Conservation (phyloP, 1,140 invertebrate genomes). For the Aphelenchoides fujianensis region DNA sequence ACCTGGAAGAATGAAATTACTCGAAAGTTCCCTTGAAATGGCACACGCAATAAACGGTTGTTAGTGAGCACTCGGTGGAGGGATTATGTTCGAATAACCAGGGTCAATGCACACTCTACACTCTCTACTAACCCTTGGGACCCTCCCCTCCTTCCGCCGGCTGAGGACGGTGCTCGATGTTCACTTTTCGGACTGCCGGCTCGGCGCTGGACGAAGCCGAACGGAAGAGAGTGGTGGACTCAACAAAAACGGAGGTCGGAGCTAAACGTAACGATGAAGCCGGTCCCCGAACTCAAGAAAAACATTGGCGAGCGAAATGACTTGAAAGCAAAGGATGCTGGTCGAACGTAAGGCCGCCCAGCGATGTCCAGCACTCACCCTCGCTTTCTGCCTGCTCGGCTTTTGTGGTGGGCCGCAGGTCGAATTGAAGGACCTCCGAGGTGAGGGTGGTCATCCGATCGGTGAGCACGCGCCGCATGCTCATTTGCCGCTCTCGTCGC, state of each 20-base stretch:
- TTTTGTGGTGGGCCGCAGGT: not conserved
- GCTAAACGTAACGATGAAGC: too few relatives aligned
- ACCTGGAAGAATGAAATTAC: not conserved
- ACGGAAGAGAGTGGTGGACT: not conserved
- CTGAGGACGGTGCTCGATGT: conserved; percentile 5
- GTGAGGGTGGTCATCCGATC: conserved; percentile 20
- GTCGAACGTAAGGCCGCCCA: too few relatives aligned
- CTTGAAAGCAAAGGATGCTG: too few relatives aligned
- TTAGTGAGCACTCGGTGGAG: too few relatives aligned
- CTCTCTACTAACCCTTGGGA: conserved; percentile 5
- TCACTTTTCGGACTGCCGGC: not conserved
- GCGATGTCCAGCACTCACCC: too few relatives aligned
- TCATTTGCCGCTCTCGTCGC: conserved; percentile 20
- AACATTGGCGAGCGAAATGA: too few relatives aligned
- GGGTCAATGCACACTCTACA: not conserved
- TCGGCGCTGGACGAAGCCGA: not conserved
- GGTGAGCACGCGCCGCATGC: not conserved
- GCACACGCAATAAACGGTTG: too few relatives aligned
- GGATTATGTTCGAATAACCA: too few relatives aligned
- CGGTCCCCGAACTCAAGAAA: too few relatives aligned
- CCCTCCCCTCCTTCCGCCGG: not conserved
- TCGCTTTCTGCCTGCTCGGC: not conserved
- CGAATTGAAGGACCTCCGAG: conserved; percentile 21
- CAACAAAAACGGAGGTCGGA: not conserved
- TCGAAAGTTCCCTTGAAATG: too few relatives aligned